phyloP scores from a whole-genome alignment of 2,888 invertebrate species.

The Patella pellucida region DNA sequence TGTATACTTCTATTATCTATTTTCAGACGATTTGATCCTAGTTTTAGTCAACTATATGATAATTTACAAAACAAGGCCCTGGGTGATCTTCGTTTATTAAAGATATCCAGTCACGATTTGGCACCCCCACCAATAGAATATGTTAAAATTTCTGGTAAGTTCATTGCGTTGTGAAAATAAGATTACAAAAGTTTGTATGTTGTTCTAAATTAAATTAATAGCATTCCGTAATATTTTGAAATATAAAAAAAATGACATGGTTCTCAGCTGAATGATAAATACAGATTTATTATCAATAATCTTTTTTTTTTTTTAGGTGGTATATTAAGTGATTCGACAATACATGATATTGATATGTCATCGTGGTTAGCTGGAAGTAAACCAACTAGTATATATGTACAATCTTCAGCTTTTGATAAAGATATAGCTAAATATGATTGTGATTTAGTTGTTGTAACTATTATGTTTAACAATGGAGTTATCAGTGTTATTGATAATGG shows the following conservation, averaged over 20 bases:
- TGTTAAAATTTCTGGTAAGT: conserved; percentile 75
- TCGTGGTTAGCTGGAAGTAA: conserved; percentile 78
- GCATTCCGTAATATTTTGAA: too few species aligned
- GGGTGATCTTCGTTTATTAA: conserved; percentile 77
- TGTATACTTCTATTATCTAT: background rate
- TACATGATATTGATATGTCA: conserved; percentile 79
- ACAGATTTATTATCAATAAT: too few species aligned
- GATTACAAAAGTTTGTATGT: too few species aligned
- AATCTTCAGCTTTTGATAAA: conserved; percentile 75
- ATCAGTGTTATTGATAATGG: conserved; percentile 78
- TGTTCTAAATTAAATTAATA: too few species aligned
- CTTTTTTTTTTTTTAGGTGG: conserved; percentile 72
- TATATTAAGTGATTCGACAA: conserved; percentile 80
- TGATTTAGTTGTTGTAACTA: conserved; percentile 77
- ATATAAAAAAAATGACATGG: too few species aligned
- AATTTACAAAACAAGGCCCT: conserved; percentile 74
- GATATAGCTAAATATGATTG: conserved; percentile 77
- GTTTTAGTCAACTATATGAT: conserved; percentile 74
- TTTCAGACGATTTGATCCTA: conserved; percentile 77
- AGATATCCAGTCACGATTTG: conserved; percentile 78
- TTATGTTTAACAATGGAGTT: conserved; percentile 78
- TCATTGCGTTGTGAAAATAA: too few species aligned
- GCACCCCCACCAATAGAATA: conserved; percentile 77
- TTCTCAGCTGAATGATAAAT: too few species aligned
- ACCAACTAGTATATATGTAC: conserved; percentile 75